Conservation (phyloP, 1,140 invertebrate species). For the Adelges cooleyi region DNA sequence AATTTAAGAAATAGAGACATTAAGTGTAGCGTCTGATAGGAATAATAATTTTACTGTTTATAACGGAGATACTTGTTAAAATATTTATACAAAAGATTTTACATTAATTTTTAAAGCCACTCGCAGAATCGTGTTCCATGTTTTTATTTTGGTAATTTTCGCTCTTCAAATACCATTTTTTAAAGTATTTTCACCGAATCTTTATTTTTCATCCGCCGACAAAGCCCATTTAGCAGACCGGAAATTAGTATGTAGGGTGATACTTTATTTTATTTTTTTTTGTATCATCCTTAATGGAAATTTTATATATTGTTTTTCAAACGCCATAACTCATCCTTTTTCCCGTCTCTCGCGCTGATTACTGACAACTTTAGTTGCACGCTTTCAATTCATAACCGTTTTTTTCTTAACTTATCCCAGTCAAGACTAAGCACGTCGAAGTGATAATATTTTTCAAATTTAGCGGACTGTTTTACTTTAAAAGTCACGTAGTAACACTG, state of each 20-base stretch:
- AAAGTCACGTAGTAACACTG: not conserved
- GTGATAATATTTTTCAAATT: not conserved
- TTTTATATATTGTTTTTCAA: not conserved
- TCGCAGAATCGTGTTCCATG: too few species aligned
- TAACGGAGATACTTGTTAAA: not conserved
- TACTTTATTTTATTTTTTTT: not conserved
- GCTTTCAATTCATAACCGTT: too few species aligned
- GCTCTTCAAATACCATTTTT: not conserved
- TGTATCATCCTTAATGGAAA: not conserved
- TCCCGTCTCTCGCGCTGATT: too few species aligned
- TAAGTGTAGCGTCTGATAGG: too few species aligned
- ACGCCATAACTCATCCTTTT: not conserved
- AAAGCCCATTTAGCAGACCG: constrained; percentile 4
- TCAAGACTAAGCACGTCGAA: not conserved
- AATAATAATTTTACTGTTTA: not conserved
- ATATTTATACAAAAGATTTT: not conserved
- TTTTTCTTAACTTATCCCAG: not conserved
- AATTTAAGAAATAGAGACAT: not conserved
- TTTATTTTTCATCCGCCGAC: constrained; percentile 2
- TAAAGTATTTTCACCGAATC: not conserved
- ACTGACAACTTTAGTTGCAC: too few species aligned
- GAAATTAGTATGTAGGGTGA: constrained; percentile 9
- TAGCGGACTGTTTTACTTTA: not conserved
- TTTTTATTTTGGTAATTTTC: not conserved
- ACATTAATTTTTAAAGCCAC: not conserved